Base-by-base conservation (phyloP, 1,140 invertebrate species). In the Chrysomallon squamiferum region DNA sequence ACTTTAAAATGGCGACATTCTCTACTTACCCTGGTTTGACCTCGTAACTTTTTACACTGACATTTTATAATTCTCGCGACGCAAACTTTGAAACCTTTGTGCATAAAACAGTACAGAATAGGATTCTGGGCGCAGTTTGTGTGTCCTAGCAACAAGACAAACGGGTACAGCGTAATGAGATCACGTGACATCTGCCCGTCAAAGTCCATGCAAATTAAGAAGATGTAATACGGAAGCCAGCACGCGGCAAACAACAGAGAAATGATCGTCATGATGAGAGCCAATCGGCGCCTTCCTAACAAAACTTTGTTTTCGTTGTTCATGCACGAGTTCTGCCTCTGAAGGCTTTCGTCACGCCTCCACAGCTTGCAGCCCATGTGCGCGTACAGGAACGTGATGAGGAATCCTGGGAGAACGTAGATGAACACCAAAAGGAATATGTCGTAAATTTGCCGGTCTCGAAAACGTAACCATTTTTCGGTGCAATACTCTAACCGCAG, bases 191-290 rank as follows among this genome's bases (percentile, higher is more conserved):
- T 65, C 35, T 43, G 15, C 83, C 35, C 66, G 70, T 92, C 90
- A 18, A 90, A 86, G 75, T 92, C 90, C 15, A 90, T 74, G n/a
- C 91, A 78, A 11, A 92, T 85, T 62, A 87, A 88, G 7, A 91
- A 82, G 5, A 91, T 88, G 77, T 92, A 91, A 82, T 92, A 92
- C 0, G 92, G 92, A n/a, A 93, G 78, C 92, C 92, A 93, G 79
- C 92, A 93, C 2, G 90, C 74, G 1, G 91, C 91, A 79, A 93
- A 93, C 0, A 93, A 86, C 1, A 92, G 86, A 0, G 92, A 92
- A 3, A 93, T 85, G 1, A 93, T 87, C 4, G 93, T 83, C 38
- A 93, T 87, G 62, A 93, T 92, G 83, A 90, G 89, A 0, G 92
- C 92, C 9, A 92, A 89, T 47, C 91, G 85, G 72, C 90, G 89